Conservation (phyloP, 2,888 invertebrate species). For the Eurois occulta region DNA sequence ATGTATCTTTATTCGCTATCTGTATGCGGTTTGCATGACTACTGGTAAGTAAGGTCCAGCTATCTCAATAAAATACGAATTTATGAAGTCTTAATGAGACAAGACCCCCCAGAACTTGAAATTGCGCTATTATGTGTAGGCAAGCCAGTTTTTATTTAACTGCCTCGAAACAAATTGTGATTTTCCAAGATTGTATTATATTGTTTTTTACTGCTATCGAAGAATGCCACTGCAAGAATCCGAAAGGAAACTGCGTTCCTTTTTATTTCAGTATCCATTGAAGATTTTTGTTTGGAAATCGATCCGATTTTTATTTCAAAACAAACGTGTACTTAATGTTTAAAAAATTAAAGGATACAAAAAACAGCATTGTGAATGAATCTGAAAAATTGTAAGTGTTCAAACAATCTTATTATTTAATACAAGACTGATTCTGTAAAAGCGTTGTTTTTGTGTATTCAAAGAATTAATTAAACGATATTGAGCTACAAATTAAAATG, state of each 20-base stretch:
- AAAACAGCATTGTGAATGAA: background rate
- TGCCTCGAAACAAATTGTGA: background rate
- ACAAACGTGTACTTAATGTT: background rate
- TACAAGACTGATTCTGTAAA: constrained; percentile 1
- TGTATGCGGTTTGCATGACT: constrained; percentile 17
- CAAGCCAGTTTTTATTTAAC: constrained; percentile 14
- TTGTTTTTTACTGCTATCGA: background rate
- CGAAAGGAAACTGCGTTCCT: background rate
- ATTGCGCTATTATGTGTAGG: constrained; percentile 2
- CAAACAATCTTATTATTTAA: background rate
- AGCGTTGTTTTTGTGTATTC: background rate
- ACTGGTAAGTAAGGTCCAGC: constrained; percentile 13
- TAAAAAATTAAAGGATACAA: background rate
- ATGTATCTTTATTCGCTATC: constrained; percentile 1
- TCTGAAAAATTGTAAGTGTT: background rate
- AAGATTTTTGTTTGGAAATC: background rate
- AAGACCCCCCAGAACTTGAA: constrained; percentile 29
- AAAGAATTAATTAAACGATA: constrained; percentile 1
- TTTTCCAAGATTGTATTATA: background rate
- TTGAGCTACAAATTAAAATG: constrained; percentile 1
- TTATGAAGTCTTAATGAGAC: constrained; percentile 34
- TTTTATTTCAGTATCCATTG: background rate
- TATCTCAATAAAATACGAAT: constrained; percentile 49
- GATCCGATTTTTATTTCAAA: background rate
- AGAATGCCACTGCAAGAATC: background rate